Evolutionary conservation across 2,797 vertebrate genomes (phyloP), one percentile per base, ranked within the genome.

Genomic region (Chrysolophus pictus): DNA sequence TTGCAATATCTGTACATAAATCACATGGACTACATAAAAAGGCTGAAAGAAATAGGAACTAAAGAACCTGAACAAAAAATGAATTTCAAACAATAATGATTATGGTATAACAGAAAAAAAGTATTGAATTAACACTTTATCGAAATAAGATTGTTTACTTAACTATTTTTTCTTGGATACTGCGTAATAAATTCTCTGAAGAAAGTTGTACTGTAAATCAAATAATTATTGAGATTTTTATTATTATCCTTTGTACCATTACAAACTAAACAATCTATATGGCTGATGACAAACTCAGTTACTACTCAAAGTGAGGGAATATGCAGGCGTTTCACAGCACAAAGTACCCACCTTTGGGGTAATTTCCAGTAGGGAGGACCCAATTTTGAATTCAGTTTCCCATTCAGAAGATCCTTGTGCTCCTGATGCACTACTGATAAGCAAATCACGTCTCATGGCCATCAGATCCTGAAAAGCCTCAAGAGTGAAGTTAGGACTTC

Each of bases 351-450:
- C 12, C 9, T n/a, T 1, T 59, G 58, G 47, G 11, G 56, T 72
- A 13, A n/a, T 59, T 70, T 65, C 62, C 26, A 41, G 9, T 15
- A 1, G 0, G 23, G 21, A 46, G 8, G 15, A 68, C 5, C 15
- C 5, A 14, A 10, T 9, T 41, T 68, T 51, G 22, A 58, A 7
- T 16, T 76, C 28, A 23, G 55, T 78, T 69, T 41, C 24, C 22
- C 10, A 13, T 69, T 77, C 56, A 49, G 60, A 85, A 81, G 2
- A 39, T 84, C 9, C 0, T 29, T 53, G 9, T 24, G 4, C 31
- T 69, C 31, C 19, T 58, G 55, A 19, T 22, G 8, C n/a, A 33
- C 31, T 33, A 33, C 55, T 58, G 55, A 33, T 22, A 21, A 9
- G 53, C 26, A 87, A 62, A 44, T 39, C 68, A 4, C 5, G 10